Evolutionary conservation across 2,888 invertebrate genomes (phyloP), one percentile per base, ranked within the genome.

Genomic region (Noctua comes): DNA sequence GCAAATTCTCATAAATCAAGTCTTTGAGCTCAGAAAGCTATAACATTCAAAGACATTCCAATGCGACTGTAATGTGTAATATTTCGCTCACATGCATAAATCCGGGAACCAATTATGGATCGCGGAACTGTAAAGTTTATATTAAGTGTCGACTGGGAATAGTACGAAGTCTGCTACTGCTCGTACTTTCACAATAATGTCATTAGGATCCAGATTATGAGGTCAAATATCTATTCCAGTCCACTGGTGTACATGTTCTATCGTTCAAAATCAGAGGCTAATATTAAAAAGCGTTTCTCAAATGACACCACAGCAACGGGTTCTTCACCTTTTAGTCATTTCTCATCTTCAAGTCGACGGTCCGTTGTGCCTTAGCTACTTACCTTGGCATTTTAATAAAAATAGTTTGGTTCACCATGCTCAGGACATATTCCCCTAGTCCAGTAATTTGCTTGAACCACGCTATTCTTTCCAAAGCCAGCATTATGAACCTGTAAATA

Each of bases 21-120:
- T 54, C 59, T 79, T 75, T 80, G 84, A 79, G 57, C 64, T 80
- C 27, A 59, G 68, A 71, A 80, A 79, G 66, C 73, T 64, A 70
- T 68, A 76, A 68, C 70, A 72, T 76, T 83, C 80, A 84, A 74
- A 83, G 80, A 76, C 76, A 80, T 84, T 80, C 68, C 48, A 46
- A 46, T 72, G 68, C 54, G 21, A 69, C 57, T 80, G 64, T 76
- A 31, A 68, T 72, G 70, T 80, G 80, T 77, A 68, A 80, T 76
- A 80, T 83, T 76, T 77, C 40, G 68, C 59, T 72, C 74, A 62
- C 7, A 54, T 65, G 36, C 71, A 73, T 51, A 77, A 57, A 71
- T 74, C 71, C 27, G 27, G 57, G 24, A 76, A 68, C 54, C 57
- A 78, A 68, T 83, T 73, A 71, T 27, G 70, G 7, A 74, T 83